A percentile compares a stretch with the other conserved stretches of the same genome.
Conservation (phyloP, 2,113 vertebrate species). For the Onychorhynchus coronatus region DNA sequence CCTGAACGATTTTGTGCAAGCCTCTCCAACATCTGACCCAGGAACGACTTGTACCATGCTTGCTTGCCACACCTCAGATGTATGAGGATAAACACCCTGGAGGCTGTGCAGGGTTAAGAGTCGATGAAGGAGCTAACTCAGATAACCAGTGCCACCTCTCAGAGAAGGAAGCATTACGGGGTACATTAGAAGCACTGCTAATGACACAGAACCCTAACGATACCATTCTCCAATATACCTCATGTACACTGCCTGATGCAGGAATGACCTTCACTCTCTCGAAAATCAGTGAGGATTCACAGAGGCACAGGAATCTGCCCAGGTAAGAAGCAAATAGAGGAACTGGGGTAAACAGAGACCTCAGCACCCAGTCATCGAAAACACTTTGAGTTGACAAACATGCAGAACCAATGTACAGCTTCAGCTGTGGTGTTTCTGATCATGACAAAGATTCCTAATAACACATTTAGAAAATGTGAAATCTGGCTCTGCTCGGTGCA, state of each 20-base stretch:
- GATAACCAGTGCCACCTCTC: background rate
- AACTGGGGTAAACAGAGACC: background rate
- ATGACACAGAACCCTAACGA: background rate
- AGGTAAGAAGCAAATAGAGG: background rate
- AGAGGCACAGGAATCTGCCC: background rate
- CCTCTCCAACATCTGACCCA: background rate
- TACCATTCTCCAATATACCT: background rate
- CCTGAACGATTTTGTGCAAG: background rate
- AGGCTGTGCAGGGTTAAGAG: background rate
- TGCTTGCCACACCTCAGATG: background rate
- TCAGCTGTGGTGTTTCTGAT: background rate
- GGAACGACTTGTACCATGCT: fast-evolving
- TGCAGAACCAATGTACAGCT: background rate
- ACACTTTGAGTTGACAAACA: background rate
- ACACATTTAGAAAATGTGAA: constrained; percentile 28
- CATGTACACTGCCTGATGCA: background rate
- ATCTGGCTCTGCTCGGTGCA: background rate
- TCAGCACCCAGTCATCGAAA: background rate
- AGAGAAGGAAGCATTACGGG: background rate
- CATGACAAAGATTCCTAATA: background rate
- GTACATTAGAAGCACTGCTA: background rate
- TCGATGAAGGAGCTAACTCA: background rate
- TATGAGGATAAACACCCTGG: background rate
- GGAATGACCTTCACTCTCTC: background rate
- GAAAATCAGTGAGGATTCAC: background rate